A percentile compares a stretch with the other conserved stretches of the same genome.
These are phyloP conservation scores for Euura saliciscinereae DNA, from an alignment of 1,140 invertebrate genomes.

Conservation along the genomic window DNA sequence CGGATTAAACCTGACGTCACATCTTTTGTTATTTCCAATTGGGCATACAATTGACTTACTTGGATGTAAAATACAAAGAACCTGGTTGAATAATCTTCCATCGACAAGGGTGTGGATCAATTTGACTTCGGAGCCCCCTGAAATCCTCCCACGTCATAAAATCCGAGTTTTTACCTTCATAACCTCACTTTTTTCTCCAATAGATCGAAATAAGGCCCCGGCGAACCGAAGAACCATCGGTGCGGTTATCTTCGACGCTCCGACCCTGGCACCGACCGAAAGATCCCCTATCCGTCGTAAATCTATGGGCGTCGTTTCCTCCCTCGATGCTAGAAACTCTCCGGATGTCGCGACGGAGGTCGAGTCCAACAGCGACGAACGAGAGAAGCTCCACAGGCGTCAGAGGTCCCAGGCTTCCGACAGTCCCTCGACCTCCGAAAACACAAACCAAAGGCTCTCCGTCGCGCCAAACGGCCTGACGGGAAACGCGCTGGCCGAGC, in stretches of 20 bases:
- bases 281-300: background rate
- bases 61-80: no score
- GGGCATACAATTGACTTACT: no score
- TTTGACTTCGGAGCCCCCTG: background rate
- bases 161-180: no score
- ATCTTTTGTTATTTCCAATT: no score
- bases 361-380: background rate
- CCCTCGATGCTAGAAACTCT: no score
- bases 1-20: no score
- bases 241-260: background rate
- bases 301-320: no score
- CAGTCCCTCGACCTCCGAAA: background rate
- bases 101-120: no score
- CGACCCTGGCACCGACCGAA: no score
- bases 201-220: background rate
- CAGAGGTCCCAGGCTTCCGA: background rate
- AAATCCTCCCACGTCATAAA: background rate
- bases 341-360: background rate
- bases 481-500: background rate
- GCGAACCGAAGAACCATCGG: background rate
- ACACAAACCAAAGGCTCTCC: background rate
- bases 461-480: background rate
- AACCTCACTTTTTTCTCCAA: background rate
- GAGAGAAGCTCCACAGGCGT: background rate
- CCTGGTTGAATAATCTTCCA: no score